Base-by-base conservation (phyloP, 2,888 invertebrate genomes). In the Cerastoderma edule region DNA sequence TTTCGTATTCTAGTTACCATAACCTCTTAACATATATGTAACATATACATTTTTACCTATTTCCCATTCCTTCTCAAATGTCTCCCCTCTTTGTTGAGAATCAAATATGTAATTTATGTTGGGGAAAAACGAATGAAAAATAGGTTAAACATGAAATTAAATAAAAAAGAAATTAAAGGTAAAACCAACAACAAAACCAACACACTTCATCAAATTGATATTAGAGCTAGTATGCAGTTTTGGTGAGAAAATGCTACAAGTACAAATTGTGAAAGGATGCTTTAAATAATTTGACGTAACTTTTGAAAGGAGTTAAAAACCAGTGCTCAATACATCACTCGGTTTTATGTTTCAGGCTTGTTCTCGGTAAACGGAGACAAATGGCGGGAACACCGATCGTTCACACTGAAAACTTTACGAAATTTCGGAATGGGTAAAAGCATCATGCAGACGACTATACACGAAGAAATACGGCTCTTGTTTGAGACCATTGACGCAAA, bases 351-450 rank as follows among this genome's bases (percentile, higher is more conserved):
- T 56, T 3, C 10, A 56, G 56, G 56, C 2, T 32, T 56, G 32
- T n/a, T 32, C 1, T 24, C 32, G 28, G 30, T 32, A 28, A 69
- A 57, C 16, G 83, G 82, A 0, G 35, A 65, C 13, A 16, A 54
- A n/a, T 85, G 85, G 85, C 76, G 71, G 39, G 79, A 79, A 46
- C 85, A 85, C 27, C 67, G 85, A 0, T 46, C 56, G 22, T 85
- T 85, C 66, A 69, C 78, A 0, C 35, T 81, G n/a, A 53, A 35
- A 24, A 83, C 79, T 6, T 50, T 85, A 33, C 77, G 76, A 67
- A 74, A 79, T 46, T 78, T 85, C 28, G 83, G 83, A 24, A 76
- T 83, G 75, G 83, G 83, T 0, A 75, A 66, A 67, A 71, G 57
- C 16, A 39, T 60, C 6, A 66, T 85, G 0, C 79, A 83, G 50